Evolutionary conservation across 2,113 vertebrate species (phyloP).

Genomic region (Sialia sialis): DNA sequence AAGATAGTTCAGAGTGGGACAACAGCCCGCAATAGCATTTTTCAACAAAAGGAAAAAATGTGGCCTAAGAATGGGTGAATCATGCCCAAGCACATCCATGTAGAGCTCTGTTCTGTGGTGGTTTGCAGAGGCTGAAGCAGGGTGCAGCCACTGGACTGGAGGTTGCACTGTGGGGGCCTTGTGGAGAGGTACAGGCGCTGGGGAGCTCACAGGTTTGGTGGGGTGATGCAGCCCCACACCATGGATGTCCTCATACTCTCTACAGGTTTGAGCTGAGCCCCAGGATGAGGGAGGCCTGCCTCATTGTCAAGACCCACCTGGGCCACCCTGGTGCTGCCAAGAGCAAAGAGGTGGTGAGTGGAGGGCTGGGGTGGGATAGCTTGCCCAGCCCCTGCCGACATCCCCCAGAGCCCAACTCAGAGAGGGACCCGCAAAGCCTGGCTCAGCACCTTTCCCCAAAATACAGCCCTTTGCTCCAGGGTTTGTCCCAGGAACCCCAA

Average conservation of each 20-base stretch:
- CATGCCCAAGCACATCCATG: fast-evolving
- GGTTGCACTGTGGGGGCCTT: fast-evolving
- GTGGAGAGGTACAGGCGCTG: fast-evolving
- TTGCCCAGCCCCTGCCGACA: fast-evolving
- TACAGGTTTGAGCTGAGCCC: constrained; percentile 88
- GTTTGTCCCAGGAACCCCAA: not conserved
- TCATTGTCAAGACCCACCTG: constrained; percentile 84
- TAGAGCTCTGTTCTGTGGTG: fast-evolving
- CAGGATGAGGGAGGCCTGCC: constrained; percentile 90
- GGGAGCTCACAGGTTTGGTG: not conserved
- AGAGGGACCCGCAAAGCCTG: not conserved
- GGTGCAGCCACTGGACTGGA: not conserved
- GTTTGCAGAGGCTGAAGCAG: not conserved
- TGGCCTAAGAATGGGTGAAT: not conserved
- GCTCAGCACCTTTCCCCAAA: not conserved
- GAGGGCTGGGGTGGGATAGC: not conserved
- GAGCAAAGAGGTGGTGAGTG: constrained; percentile 87
- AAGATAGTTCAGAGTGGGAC: not conserved
- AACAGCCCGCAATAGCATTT: not conserved
- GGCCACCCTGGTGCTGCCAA: constrained; percentile 70
- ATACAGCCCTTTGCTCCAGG: not conserved
- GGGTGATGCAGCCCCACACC: fast-evolving
- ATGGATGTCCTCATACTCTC: fast-evolving
- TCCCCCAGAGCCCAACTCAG: not conserved
- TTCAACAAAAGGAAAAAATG: not conserved